These are phyloP conservation scores for Microcebus murinus DNA, from an alignment of 2,113 vertebrate genomes.

Conservation along the genomic window DNA sequence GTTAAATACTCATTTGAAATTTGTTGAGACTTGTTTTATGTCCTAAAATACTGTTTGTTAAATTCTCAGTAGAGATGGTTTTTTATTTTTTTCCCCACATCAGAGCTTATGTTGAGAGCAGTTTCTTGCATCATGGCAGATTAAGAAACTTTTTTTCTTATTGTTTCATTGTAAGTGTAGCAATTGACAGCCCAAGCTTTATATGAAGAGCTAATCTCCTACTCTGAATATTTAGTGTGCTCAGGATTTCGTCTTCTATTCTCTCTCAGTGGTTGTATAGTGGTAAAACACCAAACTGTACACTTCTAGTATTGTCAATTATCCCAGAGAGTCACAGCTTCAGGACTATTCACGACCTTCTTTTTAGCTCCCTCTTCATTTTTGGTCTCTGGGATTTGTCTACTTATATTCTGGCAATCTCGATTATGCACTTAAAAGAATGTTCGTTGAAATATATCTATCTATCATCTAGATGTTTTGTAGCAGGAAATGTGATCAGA, in stretches of 20 bases:
- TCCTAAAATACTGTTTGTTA: neutral
- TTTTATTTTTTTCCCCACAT: neutral
- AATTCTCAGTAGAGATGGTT: neutral
- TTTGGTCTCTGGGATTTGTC: neutral
- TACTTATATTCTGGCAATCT: neutral
- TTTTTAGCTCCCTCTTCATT: neutral
- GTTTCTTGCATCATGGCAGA: neutral
- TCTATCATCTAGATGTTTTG: neutral
- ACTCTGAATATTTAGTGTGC: neutral
- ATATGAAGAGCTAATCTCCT: neutral
- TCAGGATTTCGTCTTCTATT: neutral
- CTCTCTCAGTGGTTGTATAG: neutral
- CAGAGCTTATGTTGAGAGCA: neutral
- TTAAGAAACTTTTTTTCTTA: neutral
- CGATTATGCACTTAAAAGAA: neutral
- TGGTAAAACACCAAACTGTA: neutral
- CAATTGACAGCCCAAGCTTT: neutral
- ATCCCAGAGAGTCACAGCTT: accelerated
- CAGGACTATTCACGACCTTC: neutral
- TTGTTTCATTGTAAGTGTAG: neutral
- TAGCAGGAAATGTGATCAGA: neutral
- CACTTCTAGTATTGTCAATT: neutral
- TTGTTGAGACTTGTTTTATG: neutral
- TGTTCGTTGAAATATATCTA: neutral
- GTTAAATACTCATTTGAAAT: neutral